Evolutionary conservation across 2,113 vertebrate species (phyloP), one percentile per base, ranked within the genome.

Genomic region (Bagarius yarrelli): DNA sequence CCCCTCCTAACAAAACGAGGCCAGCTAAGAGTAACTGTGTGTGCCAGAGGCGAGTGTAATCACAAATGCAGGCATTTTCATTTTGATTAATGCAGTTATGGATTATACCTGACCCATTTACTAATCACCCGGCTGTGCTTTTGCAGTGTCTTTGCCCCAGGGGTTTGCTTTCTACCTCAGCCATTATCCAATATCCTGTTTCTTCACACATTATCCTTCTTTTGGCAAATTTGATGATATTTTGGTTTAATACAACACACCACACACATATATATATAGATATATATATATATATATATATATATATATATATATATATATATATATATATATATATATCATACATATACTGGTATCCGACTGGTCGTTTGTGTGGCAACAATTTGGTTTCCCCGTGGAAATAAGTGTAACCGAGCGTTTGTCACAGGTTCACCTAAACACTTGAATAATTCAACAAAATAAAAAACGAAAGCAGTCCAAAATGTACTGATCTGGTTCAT

Each of bases 91-190:
- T 91, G 90, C 90, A 86, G 84, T 83, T 83, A 80, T 85, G 89
- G 92, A 93, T 93, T 91, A 92, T 91, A 91, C 85, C 85, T 90
- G 92, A 91, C 90, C 91, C 86, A 91, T 89, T 90, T 92, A 85
- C 88, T 91, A 91, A 92, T 90, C 79, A 79, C 50, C 83, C 86
- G 87, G 74, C 76, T 84, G 83, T 76, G 66, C 75, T 60, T 52
- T 67, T 53, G 55, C 21, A 27, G 32, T 83, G 84, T 61, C 85
- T 87, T 89, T 90, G 84, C 85, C 89, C 89, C 86, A 64, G 87
- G 85, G 79, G n/a, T n/a, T 72, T 61, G 25, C 57, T 76, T 73
- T 84, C 59, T 63, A 61, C 81, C 4, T 53, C 55, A 27, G 64
- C 75, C 52, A 77, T 77, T 66, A 80, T 59, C 25, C 12, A 77